A percentile compares a stretch with the other conserved stretches of the same genome.
phyloP scores from a whole-genome alignment of 1,140 invertebrate genomes.

The Wiebesia pumilae region DNA sequence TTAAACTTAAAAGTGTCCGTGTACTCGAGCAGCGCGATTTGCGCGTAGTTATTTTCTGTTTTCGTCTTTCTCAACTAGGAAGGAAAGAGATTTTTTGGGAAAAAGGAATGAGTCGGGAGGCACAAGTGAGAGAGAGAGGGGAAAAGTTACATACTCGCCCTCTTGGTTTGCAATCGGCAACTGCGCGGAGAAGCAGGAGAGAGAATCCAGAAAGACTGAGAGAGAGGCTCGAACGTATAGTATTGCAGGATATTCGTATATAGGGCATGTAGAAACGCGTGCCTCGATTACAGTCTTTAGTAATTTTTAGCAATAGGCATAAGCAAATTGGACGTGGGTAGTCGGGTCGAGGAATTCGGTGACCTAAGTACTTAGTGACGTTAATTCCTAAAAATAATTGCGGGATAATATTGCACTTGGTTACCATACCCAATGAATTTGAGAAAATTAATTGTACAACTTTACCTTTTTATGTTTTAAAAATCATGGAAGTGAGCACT shows the following conservation, averaged over 20 bases:
- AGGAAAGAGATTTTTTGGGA: not conserved
- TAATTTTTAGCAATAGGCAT: not conserved
- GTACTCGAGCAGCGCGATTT: not conserved
- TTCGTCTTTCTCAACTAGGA: not conserved
- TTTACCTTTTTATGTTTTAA: not conserved
- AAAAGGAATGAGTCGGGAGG: not conserved
- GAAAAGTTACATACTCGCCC: conserved; percentile 9
- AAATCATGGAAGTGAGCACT: not conserved
- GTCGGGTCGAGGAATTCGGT: too few species aligned
- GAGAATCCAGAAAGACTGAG: not conserved
- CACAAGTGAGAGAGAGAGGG: not conserved
- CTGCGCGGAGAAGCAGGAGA: not conserved
- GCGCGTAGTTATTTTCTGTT: not conserved
- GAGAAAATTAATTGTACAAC: not conserved
- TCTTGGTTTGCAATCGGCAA: not conserved
- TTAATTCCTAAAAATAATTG: not conserved
- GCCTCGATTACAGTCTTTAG: not conserved
- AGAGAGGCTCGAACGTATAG: not conserved
- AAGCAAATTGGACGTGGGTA: not conserved
- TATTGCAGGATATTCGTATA: conserved; percentile 6
- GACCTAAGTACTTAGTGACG: not conserved
- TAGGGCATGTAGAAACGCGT: not conserved
- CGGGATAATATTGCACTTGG: not conserved
- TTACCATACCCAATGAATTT: not conserved
- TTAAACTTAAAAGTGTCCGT: not conserved